Evolutionary conservation across 2,113 vertebrate species (phyloP), one percentile per base, ranked within the genome.

Genomic region (Lamprotornis superbus): DNA sequence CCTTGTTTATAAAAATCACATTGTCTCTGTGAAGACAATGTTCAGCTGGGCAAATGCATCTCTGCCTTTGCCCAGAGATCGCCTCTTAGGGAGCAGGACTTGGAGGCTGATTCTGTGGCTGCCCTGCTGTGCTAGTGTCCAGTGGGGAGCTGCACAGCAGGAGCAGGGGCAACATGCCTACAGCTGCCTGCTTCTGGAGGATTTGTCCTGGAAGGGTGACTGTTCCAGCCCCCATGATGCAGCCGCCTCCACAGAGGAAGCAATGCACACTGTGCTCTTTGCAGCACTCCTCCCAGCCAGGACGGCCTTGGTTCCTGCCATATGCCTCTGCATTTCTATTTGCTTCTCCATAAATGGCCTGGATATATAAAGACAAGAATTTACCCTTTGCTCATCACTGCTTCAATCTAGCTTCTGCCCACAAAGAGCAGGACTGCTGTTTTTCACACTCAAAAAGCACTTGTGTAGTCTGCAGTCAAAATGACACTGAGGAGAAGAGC

Each of bases 221-320:
- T 53, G 12, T 25, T 53, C 15, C 31, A 50, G 42, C 20, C 37
- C 27, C 14, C 3, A 9, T 0, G 0, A 3, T 11, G 59, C 50
- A 73, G 42, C 21, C 37, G 30, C 23, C 22, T 46, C 50, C 20
- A 23, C 22, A 18, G 39, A 61, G n/a, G 42, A n/a, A 70, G 31
- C 0, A 3, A 22, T 37, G 68, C 1, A 1, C 39, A 8, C 21
- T 12, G 2, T 1, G 39, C 31, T 52, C 39, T 68, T 71, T 35
- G 78, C 67, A 63, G 59, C 28, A 4, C 19, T 81, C 28, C 64
- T 61, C n/a, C 25, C 11, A 46, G 40, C 33, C 40, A 76, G 71
- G 59, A 25, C 11, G 3, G 39, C 47, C 25, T 94, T 82, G 40
- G 40, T 5, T 83, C 59, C 84, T 89, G 42, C 25, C 28, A 44